These are phyloP conservation scores for Lanistes nyassanus DNA, from an alignment of 1,140 invertebrate genomes.

Conservation along the genomic window DNA sequence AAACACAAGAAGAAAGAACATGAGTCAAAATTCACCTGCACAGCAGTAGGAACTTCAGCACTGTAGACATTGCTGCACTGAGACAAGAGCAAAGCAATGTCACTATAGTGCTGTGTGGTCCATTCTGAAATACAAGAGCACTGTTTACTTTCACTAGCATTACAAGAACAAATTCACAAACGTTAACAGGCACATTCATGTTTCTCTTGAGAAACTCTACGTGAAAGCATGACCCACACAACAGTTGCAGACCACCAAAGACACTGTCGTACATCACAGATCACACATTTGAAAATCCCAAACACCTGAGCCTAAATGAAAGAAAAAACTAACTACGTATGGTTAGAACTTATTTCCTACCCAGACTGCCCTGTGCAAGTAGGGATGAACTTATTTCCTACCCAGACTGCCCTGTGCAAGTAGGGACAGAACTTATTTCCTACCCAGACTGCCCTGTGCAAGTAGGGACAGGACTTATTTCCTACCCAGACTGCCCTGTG, in stretches of 20 bases:
- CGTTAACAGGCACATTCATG: not conserved
- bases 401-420: too few species aligned
- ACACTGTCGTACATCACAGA: too few species aligned
- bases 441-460: not conserved
- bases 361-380: too few species aligned
- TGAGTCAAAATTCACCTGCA: constrained; percentile 45
- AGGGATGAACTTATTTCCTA: constrained; percentile 17
- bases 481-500: constrained; percentile 10
- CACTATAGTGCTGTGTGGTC: constrained; percentile 72
- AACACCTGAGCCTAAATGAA: too few species aligned
- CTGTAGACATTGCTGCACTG: constrained; percentile 76
- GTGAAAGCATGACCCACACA: too few species aligned
- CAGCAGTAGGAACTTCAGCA: constrained; percentile 72
- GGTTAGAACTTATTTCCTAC: constrained; percentile 3
- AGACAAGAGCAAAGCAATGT: constrained; percentile 75
- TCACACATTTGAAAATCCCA: too few species aligned
- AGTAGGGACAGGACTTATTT: constrained; percentile 1
- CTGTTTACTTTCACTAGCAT: not conserved
- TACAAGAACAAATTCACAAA: not conserved
- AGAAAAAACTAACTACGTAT: too few species aligned
- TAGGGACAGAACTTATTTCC: not conserved
- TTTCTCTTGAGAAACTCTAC: too few species aligned
- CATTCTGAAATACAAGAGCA: constrained; percentile 68
- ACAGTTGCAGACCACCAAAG: too few species aligned
- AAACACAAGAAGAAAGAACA: not conserved